phyloP scores from a whole-genome alignment of 2,888 invertebrate species.

The Allolobophora icterica region DNA sequence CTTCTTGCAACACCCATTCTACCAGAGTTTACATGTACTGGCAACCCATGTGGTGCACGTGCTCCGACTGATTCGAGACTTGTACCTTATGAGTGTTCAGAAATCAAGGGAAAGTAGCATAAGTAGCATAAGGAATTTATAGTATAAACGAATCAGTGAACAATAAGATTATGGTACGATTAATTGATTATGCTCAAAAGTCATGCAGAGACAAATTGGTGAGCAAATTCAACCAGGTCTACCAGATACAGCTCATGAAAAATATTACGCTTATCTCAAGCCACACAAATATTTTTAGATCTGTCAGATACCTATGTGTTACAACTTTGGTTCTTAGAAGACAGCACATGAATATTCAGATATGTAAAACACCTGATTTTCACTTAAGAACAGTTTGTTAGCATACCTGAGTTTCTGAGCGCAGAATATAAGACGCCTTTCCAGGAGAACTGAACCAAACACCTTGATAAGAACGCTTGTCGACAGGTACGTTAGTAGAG shows the following conservation, averaged over 20 bases:
- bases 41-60: too few relatives aligned
- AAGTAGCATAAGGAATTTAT: too few relatives aligned
- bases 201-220: not conserved
- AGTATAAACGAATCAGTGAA: not conserved
- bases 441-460: constrained; percentile 78
- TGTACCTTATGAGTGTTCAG: too few relatives aligned
- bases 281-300: not conserved
- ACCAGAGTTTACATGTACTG: too few relatives aligned
- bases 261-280: not conserved
- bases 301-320: not conserved
- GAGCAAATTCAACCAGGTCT: not conserved
- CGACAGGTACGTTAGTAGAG: constrained; percentile 55
- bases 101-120: too few relatives aligned
- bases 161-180: not conserved
- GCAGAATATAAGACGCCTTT: constrained; percentile 78
- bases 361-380: not conserved
- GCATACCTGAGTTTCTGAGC: constrained; percentile 75
- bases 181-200: not conserved
- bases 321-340: not conserved
- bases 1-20: too few relatives aligned
- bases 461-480: constrained; percentile 70
- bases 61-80: too few relatives aligned
- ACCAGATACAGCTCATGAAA: not conserved
- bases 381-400: not conserved
- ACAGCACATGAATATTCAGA: not conserved